Evolutionary conservation across 2,888 invertebrate genomes (phyloP).

Genomic region (Apamea monoglypha): DNA sequence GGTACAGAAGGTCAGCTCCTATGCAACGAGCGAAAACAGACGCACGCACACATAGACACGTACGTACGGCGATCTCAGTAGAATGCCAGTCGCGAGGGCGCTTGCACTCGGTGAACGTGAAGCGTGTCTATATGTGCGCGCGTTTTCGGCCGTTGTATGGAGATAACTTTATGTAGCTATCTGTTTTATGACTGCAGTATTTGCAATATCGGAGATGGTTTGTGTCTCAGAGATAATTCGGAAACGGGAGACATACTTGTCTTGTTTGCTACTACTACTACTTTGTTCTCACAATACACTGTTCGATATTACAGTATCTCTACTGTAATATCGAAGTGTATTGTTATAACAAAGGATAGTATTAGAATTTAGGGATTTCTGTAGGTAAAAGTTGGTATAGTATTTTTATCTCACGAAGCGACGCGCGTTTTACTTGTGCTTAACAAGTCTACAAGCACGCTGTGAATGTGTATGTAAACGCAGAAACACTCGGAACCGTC

Average conservation of each 20-base stretch:
- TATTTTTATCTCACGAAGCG: background rate
- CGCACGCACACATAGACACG: background rate
- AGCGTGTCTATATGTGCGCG: no score
- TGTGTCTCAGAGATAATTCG: constrained; percentile 28
- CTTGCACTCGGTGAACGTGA: no score
- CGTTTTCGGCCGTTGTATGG: background rate
- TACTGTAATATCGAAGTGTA: constrained; percentile 11
- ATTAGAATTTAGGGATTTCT: background rate
- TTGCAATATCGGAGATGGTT: constrained; percentile 40
- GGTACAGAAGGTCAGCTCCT: constrained; percentile 10
- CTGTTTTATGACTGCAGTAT: constrained; percentile 6
- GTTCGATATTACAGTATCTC: no score
- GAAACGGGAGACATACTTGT: constrained; percentile 16
- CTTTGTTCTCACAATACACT: no score
- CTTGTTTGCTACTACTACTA: constrained; percentile 36
- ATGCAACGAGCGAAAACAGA: background rate
- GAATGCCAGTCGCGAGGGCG: background rate
- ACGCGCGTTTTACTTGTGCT: background rate
- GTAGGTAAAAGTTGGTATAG: background rate
- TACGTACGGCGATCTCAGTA: background rate
- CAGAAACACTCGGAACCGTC: background rate
- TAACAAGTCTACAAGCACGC: background rate
- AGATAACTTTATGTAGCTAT: background rate
- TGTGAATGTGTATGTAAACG: background rate
- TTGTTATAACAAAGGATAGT: constrained; percentile 1